Evolutionary conservation across 35 echinoderm and acorn worm genomes (phyloP), one percentile per base, ranked within the genome.

Genomic region (Holothuria glaberrima): DNA sequence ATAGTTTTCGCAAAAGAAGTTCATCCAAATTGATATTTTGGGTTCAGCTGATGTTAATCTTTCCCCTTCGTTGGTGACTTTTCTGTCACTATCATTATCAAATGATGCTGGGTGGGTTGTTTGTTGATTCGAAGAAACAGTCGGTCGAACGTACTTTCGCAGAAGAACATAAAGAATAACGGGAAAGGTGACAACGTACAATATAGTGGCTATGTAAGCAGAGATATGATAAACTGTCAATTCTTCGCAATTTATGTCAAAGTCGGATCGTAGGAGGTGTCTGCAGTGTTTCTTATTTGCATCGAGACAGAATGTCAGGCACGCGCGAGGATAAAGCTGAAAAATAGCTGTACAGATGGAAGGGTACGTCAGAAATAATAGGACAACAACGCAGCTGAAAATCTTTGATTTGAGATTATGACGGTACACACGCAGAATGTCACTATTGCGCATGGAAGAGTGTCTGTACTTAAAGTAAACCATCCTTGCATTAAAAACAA

Each of bases 1-100:
- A 71, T 92, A 92, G 38, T 88, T 92, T 58, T 88, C 91, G 44
- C 83, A 54, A 17, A 92, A 83, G 65, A 92, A 92, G 12, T 75
- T 34, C 22, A 75, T 20, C 71, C 71, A 75, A n/a, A n/a, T n/a
- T n/a, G n/a, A n/a, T n/a, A n/a, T n/a, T n/a, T n/a, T n/a, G n/a
- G n/a, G n/a, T n/a, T n/a, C n/a, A n/a, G n/a, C n/a, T n/a, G n/a
- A n/a, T n/a, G n/a, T n/a, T n/a, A n/a, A n/a, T n/a, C n/a, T n/a
- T n/a, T n/a, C n/a, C 14, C 22, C 45, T 12, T 32, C 32, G 38
- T 41, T 24, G n/a, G 34, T 0, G n/a, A 20, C 38, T 41, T 19
- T 75, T 7, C 14, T 41, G 34, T 41, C 13, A 6, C 14, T 75
- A 21, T 19, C 3, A 2, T 0, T 45, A 5, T 44, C 34, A 5